phyloP scores from a whole-genome alignment of 2,797 vertebrate genomes.

The Neosilurus hyrtlii region DNA sequence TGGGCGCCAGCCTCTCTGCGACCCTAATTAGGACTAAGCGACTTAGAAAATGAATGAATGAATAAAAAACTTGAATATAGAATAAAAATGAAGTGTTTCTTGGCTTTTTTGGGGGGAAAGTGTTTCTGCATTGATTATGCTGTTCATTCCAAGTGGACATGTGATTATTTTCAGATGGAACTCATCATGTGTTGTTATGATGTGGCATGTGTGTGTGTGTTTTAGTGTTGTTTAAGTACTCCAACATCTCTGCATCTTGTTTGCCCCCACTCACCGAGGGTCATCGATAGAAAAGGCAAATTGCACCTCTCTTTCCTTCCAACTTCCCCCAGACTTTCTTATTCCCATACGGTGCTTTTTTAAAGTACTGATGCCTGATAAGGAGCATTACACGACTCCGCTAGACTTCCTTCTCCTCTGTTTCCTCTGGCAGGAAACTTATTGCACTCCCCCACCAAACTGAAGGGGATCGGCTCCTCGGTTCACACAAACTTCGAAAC shows the following conservation, averaged over 20 bases:
- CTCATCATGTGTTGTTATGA: slow-evolving; percentile 48
- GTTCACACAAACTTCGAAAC: slow-evolving; percentile 2
- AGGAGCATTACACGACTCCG: slow-evolving; percentile 41
- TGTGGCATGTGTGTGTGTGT: slow-evolving; percentile 22
- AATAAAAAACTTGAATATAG: no score
- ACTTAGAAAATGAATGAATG: no score
- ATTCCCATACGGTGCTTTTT: slow-evolving; percentile 39
- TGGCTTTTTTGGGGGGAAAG: neutral
- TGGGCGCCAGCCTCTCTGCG: no score
- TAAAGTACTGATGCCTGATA: slow-evolving; percentile 47
- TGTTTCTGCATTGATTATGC: slow-evolving; percentile 31
- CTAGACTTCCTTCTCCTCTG: slow-evolving; percentile 40
- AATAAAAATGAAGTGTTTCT: no score
- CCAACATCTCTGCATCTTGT: slow-evolving; percentile 50
- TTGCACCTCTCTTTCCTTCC: slow-evolving; percentile 38
- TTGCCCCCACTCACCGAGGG: slow-evolving; percentile 46
- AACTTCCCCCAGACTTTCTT: slow-evolving; percentile 28
- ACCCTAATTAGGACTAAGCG: no score
- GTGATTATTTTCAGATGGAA: slow-evolving; percentile 55
- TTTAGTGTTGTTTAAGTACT: slow-evolving; percentile 30
- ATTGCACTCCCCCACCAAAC: slow-evolving; percentile 5
- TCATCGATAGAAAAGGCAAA: slow-evolving; percentile 45
- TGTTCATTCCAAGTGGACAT: slow-evolving; percentile 39
- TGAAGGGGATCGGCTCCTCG: neutral
- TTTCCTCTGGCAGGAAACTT: slow-evolving; percentile 34